Base-by-base conservation (phyloP, 2,797 vertebrate genomes). In the Ara ararauna region DNA sequence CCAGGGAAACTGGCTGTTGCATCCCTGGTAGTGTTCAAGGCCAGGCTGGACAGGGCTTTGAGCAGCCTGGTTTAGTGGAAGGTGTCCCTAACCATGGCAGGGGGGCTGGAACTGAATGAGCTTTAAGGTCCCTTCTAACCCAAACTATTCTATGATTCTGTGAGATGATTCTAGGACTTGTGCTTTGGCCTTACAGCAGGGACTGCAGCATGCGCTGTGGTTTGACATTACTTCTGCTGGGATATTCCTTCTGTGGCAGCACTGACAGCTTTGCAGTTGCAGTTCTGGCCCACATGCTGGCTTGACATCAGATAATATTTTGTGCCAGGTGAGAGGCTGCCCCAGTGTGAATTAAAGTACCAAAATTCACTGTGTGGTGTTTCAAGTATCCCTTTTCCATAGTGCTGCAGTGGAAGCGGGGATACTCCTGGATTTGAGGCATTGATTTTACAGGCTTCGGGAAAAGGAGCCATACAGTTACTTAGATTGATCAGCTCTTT, bases 231-330 rank as follows among this genome's bases (percentile, higher is more conserved):
- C 51, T 32, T 42, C 14, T 2, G 18, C 7, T 22, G 20, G 11
- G 20, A 21, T 32, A 1, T 4, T 56, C 8, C 56, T 75, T 17
- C 22, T 2, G 1, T 4, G 1, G 30, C 48, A 58, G 19, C 84
- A 3, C 27, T 1, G 0, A 1, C 32, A 1, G 0, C 47, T 45
- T 8, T 5, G 45, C 44, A 18, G 42, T 65, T 13, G 3, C 5
- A 2, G 3, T 30, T 40, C 40, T 13, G 34, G 30, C 23, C 4
- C 66, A 4, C 10, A 0, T 16, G n/a, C 42, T 68, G 66, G 11
- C 8, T 2, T 8, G 38, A 11, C 66, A 10, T 2, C 62, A 36
- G 9, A 7, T 14, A 0, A 2, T n/a, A 11, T 3, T 61, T 20
- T 38, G 81, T 8, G 2, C 21, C 50, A 9, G 36, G 21, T 32